A percentile compares a stretch with the other conserved stretches of the same genome.
These are phyloP conservation scores for Antedon bifida DNA, from an alignment of 35 echinoderm and acorn worm species.

Conservation along the genomic window DNA sequence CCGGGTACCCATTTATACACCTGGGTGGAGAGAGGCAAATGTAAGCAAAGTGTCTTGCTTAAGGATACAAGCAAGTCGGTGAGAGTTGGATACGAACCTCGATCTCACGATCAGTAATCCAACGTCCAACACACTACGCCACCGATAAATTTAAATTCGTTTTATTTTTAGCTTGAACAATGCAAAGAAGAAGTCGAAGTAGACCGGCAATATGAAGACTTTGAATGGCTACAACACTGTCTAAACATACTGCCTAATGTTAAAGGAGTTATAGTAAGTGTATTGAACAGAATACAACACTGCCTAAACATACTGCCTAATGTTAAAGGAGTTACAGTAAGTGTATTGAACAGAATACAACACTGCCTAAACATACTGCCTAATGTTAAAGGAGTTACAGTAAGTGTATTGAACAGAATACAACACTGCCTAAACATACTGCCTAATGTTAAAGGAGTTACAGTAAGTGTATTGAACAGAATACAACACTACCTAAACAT, in stretches of 20 bases:
- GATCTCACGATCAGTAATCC: too few species aligned
- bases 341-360: neutral
- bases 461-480: neutral
- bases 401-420: neutral
- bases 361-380: neutral
- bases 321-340: conserved; percentile 47
- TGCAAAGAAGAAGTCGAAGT: conserved; percentile 41
- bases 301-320: conserved; percentile 18
- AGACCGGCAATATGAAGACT: conserved; percentile 75
- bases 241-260: conserved; percentile 31
- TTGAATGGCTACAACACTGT: conserved; percentile 96
- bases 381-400: conserved; percentile 52
- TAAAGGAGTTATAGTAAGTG: neutral
- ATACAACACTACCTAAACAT: neutral
- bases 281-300: neutral
- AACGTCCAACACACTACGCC: too few species aligned
- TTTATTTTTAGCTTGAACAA: conserved; percentile 50
- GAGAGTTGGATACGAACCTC: too few species aligned
- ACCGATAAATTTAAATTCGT: too few species aligned
- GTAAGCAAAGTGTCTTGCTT: too few species aligned
- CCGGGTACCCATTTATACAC: too few species aligned
- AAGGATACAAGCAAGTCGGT: too few species aligned
- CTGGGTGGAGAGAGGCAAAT: too few species aligned
- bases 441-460: neutral
- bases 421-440: conserved; percentile 73